Base-by-base conservation (phyloP, 2,888 invertebrate genomes). In the Cerastis leucographa region DNA sequence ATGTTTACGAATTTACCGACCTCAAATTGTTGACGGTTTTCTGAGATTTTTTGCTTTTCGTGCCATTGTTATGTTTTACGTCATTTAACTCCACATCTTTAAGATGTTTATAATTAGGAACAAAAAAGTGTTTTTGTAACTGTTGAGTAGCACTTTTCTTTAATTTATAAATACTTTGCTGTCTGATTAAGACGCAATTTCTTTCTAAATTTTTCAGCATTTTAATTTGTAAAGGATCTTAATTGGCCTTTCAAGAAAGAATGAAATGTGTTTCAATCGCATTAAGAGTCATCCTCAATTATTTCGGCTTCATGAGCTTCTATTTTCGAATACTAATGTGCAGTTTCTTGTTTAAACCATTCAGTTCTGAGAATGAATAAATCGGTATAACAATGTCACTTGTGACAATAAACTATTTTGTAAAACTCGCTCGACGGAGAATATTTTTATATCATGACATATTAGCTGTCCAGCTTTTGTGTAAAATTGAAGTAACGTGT, bases 1-100 rank as follows among this genome's bases (percentile, higher is more conserved):
- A 78, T 78, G 66, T 81, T 84, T 78, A 71, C 44, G 61, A 76
- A 88, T 84, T 80, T 80, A 74, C 66, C 44, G 73, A 81, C 68
- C 64, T 70, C 35, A 67, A 79, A 66, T 76, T 66, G 49, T 76
- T 72, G 56, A 68, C 44, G 46, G 29, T 42, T 74, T 66, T 75
- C 71, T 46, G 56, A 68, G 65, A 78, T 74, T 61, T 72, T 65
- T 59, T 17, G 22, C 25, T 68, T 70, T n/a, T 62, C 12, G 4
- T 25, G 40, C 25, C 65, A 74, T 74, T 72, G 40, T 62, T 25
- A 35, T 40, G 29, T 61, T 73, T 42, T 42, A 64, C n/a, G 46
- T 72, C 46, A 44, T 66, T 76, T n/a, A 65, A 56, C 40, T 40
- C 35, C 22, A 2, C 61, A 12, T 51, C 73, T 66, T 77, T 62